Evolutionary conservation across 2,888 invertebrate genomes (phyloP).

Genomic region (Ypsolopha scabrella): DNA sequence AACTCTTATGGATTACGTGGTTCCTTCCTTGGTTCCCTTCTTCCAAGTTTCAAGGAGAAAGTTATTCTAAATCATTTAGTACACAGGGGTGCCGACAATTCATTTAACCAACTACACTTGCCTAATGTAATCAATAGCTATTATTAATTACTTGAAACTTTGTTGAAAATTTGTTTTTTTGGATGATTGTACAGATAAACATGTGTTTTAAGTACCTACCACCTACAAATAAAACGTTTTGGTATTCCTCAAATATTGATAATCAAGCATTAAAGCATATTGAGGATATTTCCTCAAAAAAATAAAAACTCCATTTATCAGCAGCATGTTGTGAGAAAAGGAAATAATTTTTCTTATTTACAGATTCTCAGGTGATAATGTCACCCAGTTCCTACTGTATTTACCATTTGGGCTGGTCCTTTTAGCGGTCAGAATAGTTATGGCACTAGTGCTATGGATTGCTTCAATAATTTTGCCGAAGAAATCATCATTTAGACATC

Average conservation of each 20-base stretch:
- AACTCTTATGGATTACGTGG: constrained; percentile 16
- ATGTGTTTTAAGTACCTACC: neutral
- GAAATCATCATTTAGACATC: constrained; percentile 61
- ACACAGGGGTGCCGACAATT: neutral
- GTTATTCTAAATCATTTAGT: constrained; percentile 15
- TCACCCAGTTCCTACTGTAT: constrained; percentile 63
- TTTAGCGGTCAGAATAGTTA: constrained; percentile 52
- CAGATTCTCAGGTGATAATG: constrained; percentile 68
- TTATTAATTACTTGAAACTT: neutral
- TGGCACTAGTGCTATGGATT: constrained; percentile 66
- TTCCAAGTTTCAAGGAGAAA: constrained; percentile 37
- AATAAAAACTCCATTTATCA: neutral
- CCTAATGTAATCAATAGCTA: neutral
- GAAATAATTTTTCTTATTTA: constrained; percentile 14
- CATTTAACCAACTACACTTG: neutral
- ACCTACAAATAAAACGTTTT: neutral
- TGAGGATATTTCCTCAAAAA: neutral
- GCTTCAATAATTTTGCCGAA: constrained; percentile 70
- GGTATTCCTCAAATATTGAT: neutral
- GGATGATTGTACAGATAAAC: neutral
- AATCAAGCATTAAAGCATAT: neutral
- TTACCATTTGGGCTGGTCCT: constrained; percentile 68
- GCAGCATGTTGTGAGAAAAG: neutral
- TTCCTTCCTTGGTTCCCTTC: constrained; percentile 12
- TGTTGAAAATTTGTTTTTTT: neutral